Conservation (phyloP, 2,113 vertebrate genomes). For the Sinocyclocheilus rhinocerous region DNA sequence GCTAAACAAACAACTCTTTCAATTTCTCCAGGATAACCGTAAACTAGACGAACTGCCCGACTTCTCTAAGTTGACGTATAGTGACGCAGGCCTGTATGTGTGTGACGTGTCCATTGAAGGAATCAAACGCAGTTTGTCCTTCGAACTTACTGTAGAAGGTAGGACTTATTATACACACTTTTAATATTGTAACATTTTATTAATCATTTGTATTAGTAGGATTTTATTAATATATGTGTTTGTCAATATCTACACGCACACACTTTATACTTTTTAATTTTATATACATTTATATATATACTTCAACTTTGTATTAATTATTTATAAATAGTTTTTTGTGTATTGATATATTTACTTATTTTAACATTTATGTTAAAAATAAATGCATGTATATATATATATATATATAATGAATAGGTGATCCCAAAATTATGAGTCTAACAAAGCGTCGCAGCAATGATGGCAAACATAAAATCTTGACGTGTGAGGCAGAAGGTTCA, state of each 20-base stretch:
- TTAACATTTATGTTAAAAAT: too few species aligned
- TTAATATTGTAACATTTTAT: too few species aligned
- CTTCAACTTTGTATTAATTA: too few species aligned
- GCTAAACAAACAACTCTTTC: not conserved
- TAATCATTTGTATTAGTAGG: too few species aligned
- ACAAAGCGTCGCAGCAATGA: constrained; percentile 79
- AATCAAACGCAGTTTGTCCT: constrained; percentile 77
- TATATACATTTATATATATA: too few species aligned
- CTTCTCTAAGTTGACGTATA: constrained; percentile 82
- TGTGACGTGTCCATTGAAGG: constrained; percentile 81
- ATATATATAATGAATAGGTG: constrained; percentile 70
- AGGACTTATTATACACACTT: constrained; percentile 31
- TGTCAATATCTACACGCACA: too few species aligned
- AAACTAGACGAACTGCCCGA: constrained; percentile 58
- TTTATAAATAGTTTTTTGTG: too few species aligned
- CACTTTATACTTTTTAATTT: too few species aligned
- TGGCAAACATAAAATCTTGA: constrained; percentile 83
- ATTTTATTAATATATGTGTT: too few species aligned
- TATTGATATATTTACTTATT: too few species aligned
- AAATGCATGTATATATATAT: too few species aligned
- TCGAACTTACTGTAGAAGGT: constrained; percentile 90
- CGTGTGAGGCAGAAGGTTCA: constrained; percentile 86
- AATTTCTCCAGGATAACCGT: constrained; percentile 59
- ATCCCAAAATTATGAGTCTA: constrained; percentile 84
- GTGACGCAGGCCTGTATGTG: constrained; percentile 85